phyloP scores from a whole-genome alignment of 2,113 vertebrate species.

The Pollimyrus isidori region DNA sequence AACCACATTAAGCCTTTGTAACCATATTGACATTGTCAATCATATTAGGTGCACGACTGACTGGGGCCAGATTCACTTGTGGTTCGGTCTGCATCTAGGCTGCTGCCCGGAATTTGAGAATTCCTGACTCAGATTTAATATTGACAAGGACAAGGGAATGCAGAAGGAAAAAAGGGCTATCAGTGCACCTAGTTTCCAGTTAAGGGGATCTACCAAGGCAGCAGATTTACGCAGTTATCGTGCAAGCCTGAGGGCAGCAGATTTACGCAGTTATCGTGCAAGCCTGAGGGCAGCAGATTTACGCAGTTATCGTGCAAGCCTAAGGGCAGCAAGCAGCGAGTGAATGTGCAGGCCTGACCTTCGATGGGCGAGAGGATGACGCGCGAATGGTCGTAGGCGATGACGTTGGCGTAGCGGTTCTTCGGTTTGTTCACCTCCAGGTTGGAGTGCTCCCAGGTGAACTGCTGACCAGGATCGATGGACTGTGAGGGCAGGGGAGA shows the following conservation, averaged over 20 bases:
- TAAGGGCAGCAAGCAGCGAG: neutral
- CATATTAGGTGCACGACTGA: neutral
- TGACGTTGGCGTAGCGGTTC: slow-evolving; percentile 96
- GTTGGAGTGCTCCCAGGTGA: slow-evolving; percentile 98
- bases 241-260: neutral
- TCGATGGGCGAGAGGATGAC: slow-evolving; percentile 92
- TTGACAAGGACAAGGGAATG: slow-evolving; percentile 12
- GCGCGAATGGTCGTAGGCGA: slow-evolving; percentile 93
- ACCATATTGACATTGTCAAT: neutral
- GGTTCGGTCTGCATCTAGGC: neutral
- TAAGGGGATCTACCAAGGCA: neutral
- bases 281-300: no score
- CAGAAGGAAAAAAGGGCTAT: neutral
- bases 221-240: neutral
- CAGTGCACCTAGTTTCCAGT: neutral
- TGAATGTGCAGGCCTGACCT: slow-evolving; percentile 54
- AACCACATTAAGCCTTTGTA: neutral
- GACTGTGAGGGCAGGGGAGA: slow-evolving; percentile 60
- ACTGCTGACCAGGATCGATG: slow-evolving; percentile 97
- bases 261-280: neutral
- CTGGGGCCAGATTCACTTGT: neutral
- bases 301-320: no score
- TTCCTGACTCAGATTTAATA: no score
- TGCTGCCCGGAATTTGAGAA: no score
- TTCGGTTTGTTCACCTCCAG: slow-evolving; percentile 98